Conservation (phyloP, 2,113 vertebrate genomes). For the Ceyx melanurus region DNA sequence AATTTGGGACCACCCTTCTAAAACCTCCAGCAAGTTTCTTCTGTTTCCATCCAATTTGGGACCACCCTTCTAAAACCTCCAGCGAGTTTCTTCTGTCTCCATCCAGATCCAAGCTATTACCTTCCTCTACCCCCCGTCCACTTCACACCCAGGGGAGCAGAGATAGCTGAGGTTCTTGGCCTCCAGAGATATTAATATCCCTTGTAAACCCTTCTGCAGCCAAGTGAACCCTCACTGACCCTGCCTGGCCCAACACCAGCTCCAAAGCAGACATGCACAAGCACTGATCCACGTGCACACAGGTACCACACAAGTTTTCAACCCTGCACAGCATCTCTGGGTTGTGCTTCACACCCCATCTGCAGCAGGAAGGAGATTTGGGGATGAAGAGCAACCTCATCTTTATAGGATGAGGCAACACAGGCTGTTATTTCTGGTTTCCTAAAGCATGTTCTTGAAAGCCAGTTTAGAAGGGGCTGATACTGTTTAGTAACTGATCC, state of each 20-base stretch:
- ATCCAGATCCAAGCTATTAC: accelerated
- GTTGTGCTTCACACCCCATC: neutral
- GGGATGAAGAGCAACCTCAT: neutral
- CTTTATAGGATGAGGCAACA: accelerated
- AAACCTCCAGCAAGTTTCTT: neutral
- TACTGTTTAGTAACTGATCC: neutral
- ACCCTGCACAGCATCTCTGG: neutral
- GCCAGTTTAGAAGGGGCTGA: neutral
- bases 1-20: neutral
- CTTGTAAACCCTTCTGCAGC: neutral
- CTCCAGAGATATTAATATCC: neutral
- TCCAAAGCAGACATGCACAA: neutral
- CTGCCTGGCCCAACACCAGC: neutral
- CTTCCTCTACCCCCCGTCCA: neutral
- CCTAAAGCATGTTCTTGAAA: neutral
- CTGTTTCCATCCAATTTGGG: neutral
- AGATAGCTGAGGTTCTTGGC: neutral
- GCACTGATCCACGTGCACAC: accelerated
- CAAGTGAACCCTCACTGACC: accelerated
- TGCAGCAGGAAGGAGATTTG: neutral
- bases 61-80: neutral
- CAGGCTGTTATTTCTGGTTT: neutral
- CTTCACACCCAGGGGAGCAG: neutral
- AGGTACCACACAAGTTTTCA: neutral
- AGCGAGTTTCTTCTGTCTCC: neutral